phyloP scores from a whole-genome alignment of 2,113 vertebrate species.

The Myanophis thanlyinensis region DNA sequence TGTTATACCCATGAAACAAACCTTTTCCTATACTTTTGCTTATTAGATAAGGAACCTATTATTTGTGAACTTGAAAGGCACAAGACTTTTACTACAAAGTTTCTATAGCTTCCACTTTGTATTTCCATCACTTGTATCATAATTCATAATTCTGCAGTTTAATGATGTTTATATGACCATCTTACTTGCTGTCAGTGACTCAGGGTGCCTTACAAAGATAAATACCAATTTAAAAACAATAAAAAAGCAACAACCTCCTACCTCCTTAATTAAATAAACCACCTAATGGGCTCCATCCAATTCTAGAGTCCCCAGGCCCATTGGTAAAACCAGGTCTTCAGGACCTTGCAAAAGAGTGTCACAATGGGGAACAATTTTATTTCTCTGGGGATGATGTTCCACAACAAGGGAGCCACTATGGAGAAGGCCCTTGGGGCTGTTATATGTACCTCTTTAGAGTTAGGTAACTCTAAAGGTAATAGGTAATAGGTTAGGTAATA shows the following conservation, averaged over 20 bases:
- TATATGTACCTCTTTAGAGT: neutral
- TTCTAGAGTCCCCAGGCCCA: neutral
- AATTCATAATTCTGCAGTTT: neutral
- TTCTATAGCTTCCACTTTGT: neutral
- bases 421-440: neutral
- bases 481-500: too few relatives aligned
- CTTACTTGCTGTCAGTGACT: neutral
- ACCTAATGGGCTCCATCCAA: neutral
- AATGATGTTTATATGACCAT: neutral
- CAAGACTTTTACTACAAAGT: neutral
- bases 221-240: neutral
- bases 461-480: neutral
- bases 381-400: neutral
- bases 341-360: neutral
- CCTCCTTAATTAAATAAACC: neutral
- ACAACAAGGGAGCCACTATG: neutral
- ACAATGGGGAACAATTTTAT: too few relatives aligned
- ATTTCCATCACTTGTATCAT: neutral
- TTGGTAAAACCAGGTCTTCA: neutral
- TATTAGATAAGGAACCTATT: neutral
- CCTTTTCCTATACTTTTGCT: neutral
- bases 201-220: neutral
- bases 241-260: neutral
- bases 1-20: neutral
- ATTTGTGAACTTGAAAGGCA: neutral